Conservation (phyloP, 2,797 vertebrate genomes). For the Rhabdomys pumilio region DNA sequence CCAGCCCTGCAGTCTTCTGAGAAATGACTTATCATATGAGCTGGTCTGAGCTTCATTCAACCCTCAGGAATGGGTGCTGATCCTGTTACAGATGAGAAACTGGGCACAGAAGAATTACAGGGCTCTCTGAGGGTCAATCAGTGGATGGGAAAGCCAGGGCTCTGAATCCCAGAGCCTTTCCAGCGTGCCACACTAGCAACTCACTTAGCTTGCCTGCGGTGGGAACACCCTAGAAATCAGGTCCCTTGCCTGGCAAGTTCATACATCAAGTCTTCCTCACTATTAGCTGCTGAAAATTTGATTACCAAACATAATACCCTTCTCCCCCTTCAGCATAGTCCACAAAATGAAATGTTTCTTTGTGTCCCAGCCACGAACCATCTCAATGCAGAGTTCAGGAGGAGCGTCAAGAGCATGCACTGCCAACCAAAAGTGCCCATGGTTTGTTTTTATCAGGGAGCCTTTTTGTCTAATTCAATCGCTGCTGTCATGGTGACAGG, state of each 20-base stretch:
- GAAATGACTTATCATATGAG: background rate
- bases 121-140: background rate
- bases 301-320: background rate
- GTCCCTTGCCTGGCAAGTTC: background rate
- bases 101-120: background rate
- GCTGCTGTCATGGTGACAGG: slow-evolving; percentile 76
- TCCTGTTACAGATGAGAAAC: background rate
- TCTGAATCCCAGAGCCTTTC: background rate
- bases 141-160: background rate
- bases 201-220: background rate
- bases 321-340: too few relatives aligned
- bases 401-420: background rate
- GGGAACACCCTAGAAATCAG: background rate
- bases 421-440: slow-evolving; percentile 77
- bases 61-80: background rate
- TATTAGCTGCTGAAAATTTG: background rate
- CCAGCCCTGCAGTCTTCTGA: background rate
- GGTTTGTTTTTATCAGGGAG: slow-evolving; percentile 82
- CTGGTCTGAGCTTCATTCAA: background rate
- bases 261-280: background rate
- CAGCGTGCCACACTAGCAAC: accelerated
- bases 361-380: slow-evolving; percentile 57
- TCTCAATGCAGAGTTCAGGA: slow-evolving; percentile 81
- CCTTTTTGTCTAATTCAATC: slow-evolving; percentile 86
- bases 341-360: background rate